These are phyloP conservation scores for Pangasianodon hypophthalmus DNA, from an alignment of 2,113 vertebrate genomes.

Conservation along the genomic window DNA sequence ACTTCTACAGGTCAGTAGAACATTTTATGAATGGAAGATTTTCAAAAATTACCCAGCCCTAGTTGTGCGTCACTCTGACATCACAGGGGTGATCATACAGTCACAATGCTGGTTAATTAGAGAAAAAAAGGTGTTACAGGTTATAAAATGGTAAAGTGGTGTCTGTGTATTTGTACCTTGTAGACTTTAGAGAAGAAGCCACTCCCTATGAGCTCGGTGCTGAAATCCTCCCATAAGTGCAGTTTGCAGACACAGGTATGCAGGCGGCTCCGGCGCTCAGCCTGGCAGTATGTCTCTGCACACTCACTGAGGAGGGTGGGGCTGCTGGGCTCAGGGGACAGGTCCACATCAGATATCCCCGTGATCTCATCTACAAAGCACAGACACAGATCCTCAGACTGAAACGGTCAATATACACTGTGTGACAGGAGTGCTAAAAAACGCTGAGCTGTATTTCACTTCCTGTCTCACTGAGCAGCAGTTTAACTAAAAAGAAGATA, in stretches of 20 bases:
- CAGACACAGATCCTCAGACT: constrained; percentile 7
- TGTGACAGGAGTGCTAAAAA: neutral
- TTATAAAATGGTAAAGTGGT: neutral
- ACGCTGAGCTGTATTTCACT: neutral
- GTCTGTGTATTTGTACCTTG: constrained; percentile 66
- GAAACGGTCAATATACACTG: neutral
- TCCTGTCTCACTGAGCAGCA: neutral
- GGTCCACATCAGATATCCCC: constrained; percentile 51
- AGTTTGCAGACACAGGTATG: constrained; percentile 71
- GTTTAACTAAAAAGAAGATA: neutral
- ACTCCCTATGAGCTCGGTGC: constrained; percentile 68
- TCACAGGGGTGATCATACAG: neutral
- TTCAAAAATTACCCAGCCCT: neutral
- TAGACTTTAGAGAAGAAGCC: constrained; percentile 80
- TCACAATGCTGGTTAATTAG: neutral
- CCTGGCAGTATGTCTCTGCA: constrained; percentile 65
- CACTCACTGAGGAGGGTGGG: constrained; percentile 61
- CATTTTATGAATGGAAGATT: neutral
- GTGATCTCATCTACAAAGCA: constrained; percentile 53
- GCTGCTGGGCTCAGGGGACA: constrained; percentile 50
- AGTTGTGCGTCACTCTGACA: neutral
- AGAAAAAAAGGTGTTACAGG: neutral
- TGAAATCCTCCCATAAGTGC: constrained; percentile 79
- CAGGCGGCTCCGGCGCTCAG: constrained; percentile 69
- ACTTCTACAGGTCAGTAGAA: too few species aligned